These are phyloP conservation scores for Orthosia gothica DNA, from an alignment of 2,888 invertebrate species.

Conservation along the genomic window DNA sequence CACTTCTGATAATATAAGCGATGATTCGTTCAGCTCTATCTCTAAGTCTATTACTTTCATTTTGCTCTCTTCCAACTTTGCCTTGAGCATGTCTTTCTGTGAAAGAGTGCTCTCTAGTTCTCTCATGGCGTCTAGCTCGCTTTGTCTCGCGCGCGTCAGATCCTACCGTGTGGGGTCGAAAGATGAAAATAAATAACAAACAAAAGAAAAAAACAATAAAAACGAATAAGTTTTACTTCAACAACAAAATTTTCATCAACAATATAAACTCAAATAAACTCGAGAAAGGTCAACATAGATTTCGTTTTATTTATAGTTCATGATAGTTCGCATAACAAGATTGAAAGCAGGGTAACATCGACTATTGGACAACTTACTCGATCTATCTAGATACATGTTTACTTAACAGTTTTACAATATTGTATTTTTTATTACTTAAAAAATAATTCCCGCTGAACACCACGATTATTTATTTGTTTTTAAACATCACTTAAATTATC, in stretches of 20 bases:
- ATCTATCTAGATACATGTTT: conserved; percentile 89
- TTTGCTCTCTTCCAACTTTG: conserved; percentile 85
- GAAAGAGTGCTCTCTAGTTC: conserved; percentile 82
- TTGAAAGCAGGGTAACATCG: conserved; percentile 88
- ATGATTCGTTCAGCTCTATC: conserved; percentile 90
- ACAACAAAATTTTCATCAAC: conserved; percentile 84
- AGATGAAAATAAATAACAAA: conserved; percentile 81
- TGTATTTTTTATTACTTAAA: conserved; percentile 87
- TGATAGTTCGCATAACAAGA: conserved; percentile 88
- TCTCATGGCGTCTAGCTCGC: conserved; percentile 83
- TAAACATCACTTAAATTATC: conserved; percentile 89
- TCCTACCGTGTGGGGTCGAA: conserved; percentile 84
- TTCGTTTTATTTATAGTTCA: conserved; percentile 79
- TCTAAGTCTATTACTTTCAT: conserved; percentile 90
- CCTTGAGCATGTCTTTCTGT: conserved; percentile 82
- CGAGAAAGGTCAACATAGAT: conserved; percentile 85
- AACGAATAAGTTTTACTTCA: conserved; percentile 82
- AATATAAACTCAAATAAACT: conserved; percentile 86
- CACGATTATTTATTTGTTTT: conserved; percentile 85
- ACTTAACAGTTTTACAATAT: conserved; percentile 90
- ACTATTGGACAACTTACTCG: conserved; percentile 89
- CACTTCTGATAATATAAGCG: conserved; percentile 88
- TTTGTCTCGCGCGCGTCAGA: conserved; percentile 84
- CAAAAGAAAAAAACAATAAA: conserved; percentile 77
- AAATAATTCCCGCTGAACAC: conserved; percentile 90